phyloP scores from a whole-genome alignment of 2,113 vertebrate species.

The Carollia perspicillata region DNA sequence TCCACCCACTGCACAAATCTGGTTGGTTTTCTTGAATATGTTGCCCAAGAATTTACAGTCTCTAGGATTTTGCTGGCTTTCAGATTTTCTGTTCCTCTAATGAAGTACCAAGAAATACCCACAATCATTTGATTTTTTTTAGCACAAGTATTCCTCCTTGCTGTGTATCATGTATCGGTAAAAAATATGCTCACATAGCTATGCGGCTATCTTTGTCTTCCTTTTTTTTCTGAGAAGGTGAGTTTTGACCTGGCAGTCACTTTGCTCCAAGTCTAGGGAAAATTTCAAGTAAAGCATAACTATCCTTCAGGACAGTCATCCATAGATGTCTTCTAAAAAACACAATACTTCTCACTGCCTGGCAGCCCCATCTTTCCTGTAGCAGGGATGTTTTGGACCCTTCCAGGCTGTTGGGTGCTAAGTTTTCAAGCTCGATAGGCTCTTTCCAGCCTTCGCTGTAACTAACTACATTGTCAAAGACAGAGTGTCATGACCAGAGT shows the following conservation, averaged over 20 bases:
- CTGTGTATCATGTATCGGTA: not conserved
- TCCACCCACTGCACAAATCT: not conserved
- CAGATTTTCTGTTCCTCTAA: not conserved
- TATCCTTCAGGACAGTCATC: slow-evolving; percentile 64
- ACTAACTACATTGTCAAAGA: slow-evolving; percentile 71
- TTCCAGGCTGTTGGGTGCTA: slow-evolving; percentile 41
- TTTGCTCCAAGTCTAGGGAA: not conserved
- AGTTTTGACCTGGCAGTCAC: not conserved
- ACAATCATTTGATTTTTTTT: not conserved
- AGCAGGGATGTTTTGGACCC: slow-evolving; percentile 69
- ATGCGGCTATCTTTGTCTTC: not conserved
- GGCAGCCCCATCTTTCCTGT: slow-evolving; percentile 38
- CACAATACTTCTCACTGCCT: slow-evolving; percentile 38
- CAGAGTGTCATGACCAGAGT: slow-evolving; percentile 71
- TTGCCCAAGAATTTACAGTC: not conserved
- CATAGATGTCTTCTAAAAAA: slow-evolving; percentile 67
- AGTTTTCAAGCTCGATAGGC: slow-evolving; percentile 15
- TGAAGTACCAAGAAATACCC: not conserved
- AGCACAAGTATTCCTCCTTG: not conserved
- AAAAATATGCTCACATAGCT: not conserved
- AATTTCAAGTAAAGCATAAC: slow-evolving; percentile 38
- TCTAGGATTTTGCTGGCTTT: not conserved
- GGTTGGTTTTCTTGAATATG: slow-evolving; percentile 11
- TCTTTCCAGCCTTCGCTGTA: slow-evolving; percentile 67
- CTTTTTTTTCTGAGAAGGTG: not conserved